A percentile compares a stretch with the other conserved stretches of the same genome.
These are phyloP conservation scores for Dendrolimus punctatus DNA, from an alignment of 1,140 invertebrate species.

Conservation along the genomic window DNA sequence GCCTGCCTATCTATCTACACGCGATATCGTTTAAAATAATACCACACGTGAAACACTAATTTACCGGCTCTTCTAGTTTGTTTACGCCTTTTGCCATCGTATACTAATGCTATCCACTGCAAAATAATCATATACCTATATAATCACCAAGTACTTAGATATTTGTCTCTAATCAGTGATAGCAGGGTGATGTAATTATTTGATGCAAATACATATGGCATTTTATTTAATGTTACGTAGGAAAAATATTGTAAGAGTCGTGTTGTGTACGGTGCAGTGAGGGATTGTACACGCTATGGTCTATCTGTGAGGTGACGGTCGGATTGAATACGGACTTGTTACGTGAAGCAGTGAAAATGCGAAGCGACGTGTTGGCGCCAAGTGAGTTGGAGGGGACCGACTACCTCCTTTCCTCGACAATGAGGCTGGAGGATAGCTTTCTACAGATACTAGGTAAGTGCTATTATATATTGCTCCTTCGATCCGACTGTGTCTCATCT, in stretches of 20 bases:
- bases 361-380: conserved; percentile 65
- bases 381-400: conserved; percentile 74
- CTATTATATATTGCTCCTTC: too few relatives aligned
- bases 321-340: conserved; percentile 5
- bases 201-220: too few relatives aligned
- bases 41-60: conserved; percentile 29
- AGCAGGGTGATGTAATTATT: too few relatives aligned
- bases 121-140: too few relatives aligned
- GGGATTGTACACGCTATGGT: too few relatives aligned
- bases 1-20: conserved; percentile 9
- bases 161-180: too few relatives aligned
- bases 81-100: conserved; percentile 28
- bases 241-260: too few relatives aligned
- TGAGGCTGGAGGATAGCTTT: conserved; percentile 73
- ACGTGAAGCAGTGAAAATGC: conserved; percentile 47
- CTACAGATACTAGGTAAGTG: conserved; percentile 74
- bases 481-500: too few relatives aligned
- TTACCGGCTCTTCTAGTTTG: conserved; percentile 30
- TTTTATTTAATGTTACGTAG: too few relatives aligned
- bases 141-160: too few relatives aligned
- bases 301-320: too few relatives aligned
- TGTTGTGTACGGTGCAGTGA: too few relatives aligned
- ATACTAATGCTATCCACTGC: background rate
- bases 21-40: conserved; percentile 25
- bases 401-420: conserved; percentile 74